Evolutionary conservation across 35 echinoderm and acorn worm genomes (phyloP), one percentile per base, ranked within the genome.

Genomic region (Eucidaris tribuloides): DNA sequence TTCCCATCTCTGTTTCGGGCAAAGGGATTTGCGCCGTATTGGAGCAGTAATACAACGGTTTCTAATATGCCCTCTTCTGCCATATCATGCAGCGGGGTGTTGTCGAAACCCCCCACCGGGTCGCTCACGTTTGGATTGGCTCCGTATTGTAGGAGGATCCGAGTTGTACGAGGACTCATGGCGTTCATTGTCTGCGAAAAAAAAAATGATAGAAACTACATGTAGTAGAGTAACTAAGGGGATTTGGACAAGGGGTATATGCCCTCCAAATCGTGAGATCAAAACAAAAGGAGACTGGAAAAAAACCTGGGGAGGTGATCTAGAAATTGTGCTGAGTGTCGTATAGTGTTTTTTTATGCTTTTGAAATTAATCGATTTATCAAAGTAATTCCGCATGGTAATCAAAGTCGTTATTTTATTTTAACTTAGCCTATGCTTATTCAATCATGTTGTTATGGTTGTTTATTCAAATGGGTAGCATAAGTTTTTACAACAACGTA

Each of bases 81-180:
- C 0, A 71, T 71, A 40, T 92, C 90, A 46, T 87, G 84, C n/a
- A 92, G 79, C 1, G 79, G 78, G 0, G 84, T 92, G 40, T 79
- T 13, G 36, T 64, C 84, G 7, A 49, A 43, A 55, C 57, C 30
- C n/a, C n/a, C n/a, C n/a, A n/a, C n/a, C 0, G 58, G 85, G 31
- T 88, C 85, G 7, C 7, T 56, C 3, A 82, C 68, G 65, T 92
- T 87, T 14, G 83, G 84, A 36, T 92, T 40, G 29, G 90, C 90
- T 31, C 84, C 84, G 7, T 49, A 20, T 31, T 87, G 11, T 0
- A 92, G 83, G 0, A 92, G 62, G 11, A 83, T 44, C n/a, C 30
- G 11, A 23, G 80, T 55, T 5, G 82, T 81, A n/a, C 64, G 64
- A 0, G 65, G 54, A 0, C 38, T 41, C 17, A 27, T 30, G 13